phyloP scores from a whole-genome alignment of 2,797 vertebrate genomes.

The Enteromius viviparus region DNA sequence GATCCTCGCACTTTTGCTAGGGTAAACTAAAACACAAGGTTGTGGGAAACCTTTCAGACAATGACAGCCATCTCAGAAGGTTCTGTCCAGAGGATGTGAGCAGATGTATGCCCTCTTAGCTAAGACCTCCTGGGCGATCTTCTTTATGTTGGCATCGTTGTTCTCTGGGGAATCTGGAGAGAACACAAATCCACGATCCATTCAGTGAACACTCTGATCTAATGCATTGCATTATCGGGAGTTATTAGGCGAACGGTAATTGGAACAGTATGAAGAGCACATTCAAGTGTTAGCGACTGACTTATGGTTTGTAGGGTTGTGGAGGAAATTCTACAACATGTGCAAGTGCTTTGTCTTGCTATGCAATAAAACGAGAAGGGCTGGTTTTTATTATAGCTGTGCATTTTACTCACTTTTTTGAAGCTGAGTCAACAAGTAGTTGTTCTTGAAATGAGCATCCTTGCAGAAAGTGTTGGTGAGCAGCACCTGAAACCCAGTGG shows the following conservation, averaged over 20 bases:
- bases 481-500: slow-evolving; percentile 77
- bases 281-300: slow-evolving; percentile 47
- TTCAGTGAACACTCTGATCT: slow-evolving; percentile 22
- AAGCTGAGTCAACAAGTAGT: slow-evolving; percentile 84
- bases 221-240: slow-evolving; percentile 32
- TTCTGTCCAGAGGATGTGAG: slow-evolving; percentile 89
- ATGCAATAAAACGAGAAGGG: slow-evolving; percentile 58
- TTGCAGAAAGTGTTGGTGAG: slow-evolving; percentile 90
- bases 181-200: slow-evolving; percentile 28
- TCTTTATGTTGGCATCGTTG: slow-evolving; percentile 87
- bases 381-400: slow-evolving; percentile 70
- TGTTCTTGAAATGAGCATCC: slow-evolving; percentile 87
- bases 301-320: slow-evolving; percentile 60
- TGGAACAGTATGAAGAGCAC: slow-evolving; percentile 43
- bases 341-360: slow-evolving; percentile 67
- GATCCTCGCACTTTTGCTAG: background rate
- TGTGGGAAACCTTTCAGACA: slow-evolving; percentile 3
- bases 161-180: slow-evolving; percentile 87
- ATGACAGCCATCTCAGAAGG: slow-evolving; percentile 70
- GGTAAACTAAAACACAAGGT: background rate
- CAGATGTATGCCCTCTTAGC: slow-evolving; percentile 86
- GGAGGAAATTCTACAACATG: slow-evolving; percentile 66
- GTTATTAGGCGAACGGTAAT: slow-evolving; percentile 40
- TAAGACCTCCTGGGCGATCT: slow-evolving; percentile 85
- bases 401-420: slow-evolving; percentile 84